These are phyloP conservation scores for Ranitomeya imitator DNA, from an alignment of 2,113 vertebrate species.

Conservation along the genomic window DNA sequence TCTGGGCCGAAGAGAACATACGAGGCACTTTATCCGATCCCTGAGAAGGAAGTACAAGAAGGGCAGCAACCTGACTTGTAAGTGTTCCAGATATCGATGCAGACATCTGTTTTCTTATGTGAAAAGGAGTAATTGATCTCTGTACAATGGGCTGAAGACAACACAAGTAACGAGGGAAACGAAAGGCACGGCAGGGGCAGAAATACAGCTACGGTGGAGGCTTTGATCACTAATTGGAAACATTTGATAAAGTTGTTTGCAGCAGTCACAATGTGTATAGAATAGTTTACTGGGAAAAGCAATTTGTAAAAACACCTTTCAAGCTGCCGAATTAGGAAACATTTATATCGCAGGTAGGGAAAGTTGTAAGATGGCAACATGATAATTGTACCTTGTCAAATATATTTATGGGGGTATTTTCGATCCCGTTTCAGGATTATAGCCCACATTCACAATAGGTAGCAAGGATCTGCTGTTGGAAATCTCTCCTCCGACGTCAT, in stretches of 20 bases:
- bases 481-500: neutral
- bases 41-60: slow-evolving; percentile 63
- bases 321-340: neutral
- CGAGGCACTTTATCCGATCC: slow-evolving; percentile 73
- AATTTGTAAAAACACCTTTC: neutral
- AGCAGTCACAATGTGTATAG: neutral
- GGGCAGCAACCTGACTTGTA: slow-evolving; percentile 77
- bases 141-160: slow-evolving; percentile 22
- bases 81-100: slow-evolving; percentile 60
- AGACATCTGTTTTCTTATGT: slow-evolving; percentile 24
- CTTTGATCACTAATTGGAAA: slow-evolving; percentile 28
- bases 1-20: slow-evolving; percentile 68
- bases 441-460: neutral
- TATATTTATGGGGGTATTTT: neutral
- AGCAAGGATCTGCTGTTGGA: neutral
- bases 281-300: neutral
- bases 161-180: slow-evolving; percentile 15
- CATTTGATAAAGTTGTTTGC: slow-evolving; percentile 36
- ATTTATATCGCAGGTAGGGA: neutral
- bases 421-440: neutral
- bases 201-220: neutral
- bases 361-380: neutral
- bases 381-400: neutral
- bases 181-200: neutral
- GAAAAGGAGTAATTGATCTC: slow-evolving; percentile 44